Evolutionary conservation across 2,797 vertebrate genomes (phyloP).

Genomic region (Rhinatrema bivittatum): DNA sequence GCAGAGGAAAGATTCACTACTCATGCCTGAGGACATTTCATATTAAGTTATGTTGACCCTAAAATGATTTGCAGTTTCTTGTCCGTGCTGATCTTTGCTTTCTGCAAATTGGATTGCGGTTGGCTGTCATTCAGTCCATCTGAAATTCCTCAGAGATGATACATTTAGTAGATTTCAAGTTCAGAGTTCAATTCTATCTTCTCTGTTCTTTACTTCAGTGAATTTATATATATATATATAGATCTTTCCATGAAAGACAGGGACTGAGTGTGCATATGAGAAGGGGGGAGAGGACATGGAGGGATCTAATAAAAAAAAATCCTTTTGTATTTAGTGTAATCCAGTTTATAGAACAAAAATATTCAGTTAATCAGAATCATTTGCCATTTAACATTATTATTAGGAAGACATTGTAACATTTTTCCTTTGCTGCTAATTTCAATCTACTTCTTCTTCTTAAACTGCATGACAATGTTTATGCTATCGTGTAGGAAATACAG

Average conservation of each 20-base stretch:
- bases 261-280: too few species aligned
- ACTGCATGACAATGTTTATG: conserved; percentile 7
- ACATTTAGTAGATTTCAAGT: background rate
- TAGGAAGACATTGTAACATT: background rate
- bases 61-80: background rate
- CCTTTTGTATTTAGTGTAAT: too few species aligned
- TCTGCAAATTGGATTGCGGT: background rate
- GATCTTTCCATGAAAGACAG: too few species aligned
- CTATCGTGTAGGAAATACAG: conserved; percentile 12
- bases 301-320: too few species aligned
- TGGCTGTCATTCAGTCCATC: background rate
- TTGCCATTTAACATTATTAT: too few species aligned
- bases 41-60: background rate
- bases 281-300: too few species aligned
- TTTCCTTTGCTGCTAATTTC: too few species aligned
- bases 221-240: too few species aligned
- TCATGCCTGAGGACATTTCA: background rate
- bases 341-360: too few species aligned
- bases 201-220: too few species aligned
- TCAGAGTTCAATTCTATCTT: background rate
- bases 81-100: background rate
- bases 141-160: background rate
- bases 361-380: too few species aligned
- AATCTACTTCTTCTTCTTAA: conserved; percentile 1
- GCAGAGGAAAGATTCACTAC: background rate